A percentile compares a stretch with the other conserved stretches of the same genome.
Conservation (phyloP, 2,113 vertebrate species). For the Orycteropus afer region DNA sequence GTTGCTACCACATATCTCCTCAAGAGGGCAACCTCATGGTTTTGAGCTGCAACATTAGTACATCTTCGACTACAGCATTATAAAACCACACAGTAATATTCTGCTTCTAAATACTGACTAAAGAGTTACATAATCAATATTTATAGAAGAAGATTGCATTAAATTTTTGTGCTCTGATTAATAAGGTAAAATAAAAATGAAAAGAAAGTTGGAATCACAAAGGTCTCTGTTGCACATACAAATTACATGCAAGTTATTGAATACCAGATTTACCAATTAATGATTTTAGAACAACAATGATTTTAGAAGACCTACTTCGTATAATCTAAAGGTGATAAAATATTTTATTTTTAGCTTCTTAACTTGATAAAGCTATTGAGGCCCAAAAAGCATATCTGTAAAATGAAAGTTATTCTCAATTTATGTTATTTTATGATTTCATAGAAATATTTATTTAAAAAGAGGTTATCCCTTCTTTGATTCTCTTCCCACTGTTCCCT, state of each 20-base stretch:
- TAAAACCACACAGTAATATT: not conserved
- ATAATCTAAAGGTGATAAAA: not conserved
- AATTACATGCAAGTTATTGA: not conserved
- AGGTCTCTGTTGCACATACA: not conserved
- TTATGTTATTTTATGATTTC: not conserved
- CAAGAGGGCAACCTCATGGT: not conserved
- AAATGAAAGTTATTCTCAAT: not conserved
- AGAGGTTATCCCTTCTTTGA: not conserved
- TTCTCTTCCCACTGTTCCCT: not conserved
- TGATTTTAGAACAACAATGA: not conserved
- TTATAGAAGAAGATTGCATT: not conserved
- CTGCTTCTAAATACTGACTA: not conserved
- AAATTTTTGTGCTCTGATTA: not conserved
- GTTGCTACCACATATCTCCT: not conserved
- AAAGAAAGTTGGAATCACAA: not conserved
- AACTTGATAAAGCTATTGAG: not conserved
- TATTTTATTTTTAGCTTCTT: not conserved
- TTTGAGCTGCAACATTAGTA: not conserved
- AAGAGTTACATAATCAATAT: not conserved
- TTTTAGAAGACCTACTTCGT: not conserved
- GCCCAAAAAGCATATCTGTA: not conserved
- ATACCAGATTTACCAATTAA: not conserved
- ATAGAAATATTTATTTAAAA: not conserved
- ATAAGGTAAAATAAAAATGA: conserved; percentile 11
- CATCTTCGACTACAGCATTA: not conserved